phyloP scores from a whole-genome alignment of 2,888 invertebrate species.

The Leucophenga maculata region DNA sequence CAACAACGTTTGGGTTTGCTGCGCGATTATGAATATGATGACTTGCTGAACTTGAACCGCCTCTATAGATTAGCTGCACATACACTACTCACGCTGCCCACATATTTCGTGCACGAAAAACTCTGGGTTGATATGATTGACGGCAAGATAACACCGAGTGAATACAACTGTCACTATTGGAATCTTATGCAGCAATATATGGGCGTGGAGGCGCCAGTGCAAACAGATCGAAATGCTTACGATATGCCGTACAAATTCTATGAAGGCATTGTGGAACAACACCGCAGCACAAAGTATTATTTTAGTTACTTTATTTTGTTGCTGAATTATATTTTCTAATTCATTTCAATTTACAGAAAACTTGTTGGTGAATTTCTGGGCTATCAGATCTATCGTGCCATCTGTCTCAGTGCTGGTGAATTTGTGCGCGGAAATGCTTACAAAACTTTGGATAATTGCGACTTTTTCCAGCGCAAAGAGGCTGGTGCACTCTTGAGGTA shows the following conservation, averaged over 20 bases:
- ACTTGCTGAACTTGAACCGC: slow-evolving; percentile 51
- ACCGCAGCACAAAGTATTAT: slow-evolving; percentile 54
- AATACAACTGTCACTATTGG: slow-evolving; percentile 79
- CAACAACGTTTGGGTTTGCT: slow-evolving; percentile 63
- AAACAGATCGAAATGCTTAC: slow-evolving; percentile 77
- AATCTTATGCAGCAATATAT: slow-evolving; percentile 75
- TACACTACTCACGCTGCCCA: slow-evolving; percentile 80
- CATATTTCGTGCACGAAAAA: slow-evolving; percentile 79
- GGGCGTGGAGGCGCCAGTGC: slow-evolving; percentile 77
- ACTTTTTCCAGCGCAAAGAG: slow-evolving; percentile 77
- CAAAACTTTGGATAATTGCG: slow-evolving; percentile 77
- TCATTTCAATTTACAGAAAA: slow-evolving; percentile 73
- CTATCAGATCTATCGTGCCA: slow-evolving; percentile 75
- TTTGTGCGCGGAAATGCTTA: slow-evolving; percentile 59
- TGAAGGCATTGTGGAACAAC: slow-evolving; percentile 63
- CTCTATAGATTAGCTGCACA: slow-evolving; percentile 73
- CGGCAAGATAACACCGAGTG: slow-evolving; percentile 73
- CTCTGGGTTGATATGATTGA: slow-evolving; percentile 78
- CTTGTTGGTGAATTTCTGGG: slow-evolving; percentile 84
- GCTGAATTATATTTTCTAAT: neutral
- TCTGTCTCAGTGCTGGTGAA: slow-evolving; percentile 78
- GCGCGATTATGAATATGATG: slow-evolving; percentile 50
- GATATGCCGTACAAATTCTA: slow-evolving; percentile 83
- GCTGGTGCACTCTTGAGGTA: slow-evolving; percentile 75
- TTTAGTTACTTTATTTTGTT: slow-evolving; percentile 37